phyloP scores from a whole-genome alignment of 2,797 vertebrate species.

The Falco biarmicus region DNA sequence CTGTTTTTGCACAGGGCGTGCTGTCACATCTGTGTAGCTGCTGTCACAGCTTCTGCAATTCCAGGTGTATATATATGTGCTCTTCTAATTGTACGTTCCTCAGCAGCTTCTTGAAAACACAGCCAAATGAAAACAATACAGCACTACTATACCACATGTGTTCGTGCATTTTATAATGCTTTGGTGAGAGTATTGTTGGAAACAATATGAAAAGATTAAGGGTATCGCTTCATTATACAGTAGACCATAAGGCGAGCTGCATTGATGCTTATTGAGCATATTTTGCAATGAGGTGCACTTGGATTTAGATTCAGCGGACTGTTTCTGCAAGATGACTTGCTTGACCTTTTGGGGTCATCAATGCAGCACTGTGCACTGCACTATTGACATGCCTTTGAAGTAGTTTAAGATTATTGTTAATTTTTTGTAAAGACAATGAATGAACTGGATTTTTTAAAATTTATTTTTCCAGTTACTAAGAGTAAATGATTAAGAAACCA shows the following conservation, averaged over 20 bases:
- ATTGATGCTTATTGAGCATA: neutral
- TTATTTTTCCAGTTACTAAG: neutral
- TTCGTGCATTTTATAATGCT: neutral
- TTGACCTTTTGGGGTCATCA: neutral
- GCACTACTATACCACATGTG: neutral
- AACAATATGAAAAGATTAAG: neutral
- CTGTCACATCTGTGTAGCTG: neutral
- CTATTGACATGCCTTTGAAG: neutral
- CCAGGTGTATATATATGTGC: neutral
- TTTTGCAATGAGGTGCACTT: neutral
- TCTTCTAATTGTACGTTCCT: neutral
- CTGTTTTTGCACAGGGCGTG: neutral
- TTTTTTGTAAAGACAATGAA: neutral
- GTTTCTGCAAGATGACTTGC: neutral
- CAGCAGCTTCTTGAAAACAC: neutral
- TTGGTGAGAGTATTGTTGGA: neutral
- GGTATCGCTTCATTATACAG: neutral
- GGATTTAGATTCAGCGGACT: neutral
- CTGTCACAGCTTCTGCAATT: constrained; percentile 22
- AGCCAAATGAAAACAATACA: neutral
- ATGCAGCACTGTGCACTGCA: neutral
- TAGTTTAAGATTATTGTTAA: neutral
- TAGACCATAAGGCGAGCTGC: neutral
- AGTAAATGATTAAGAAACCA: neutral
- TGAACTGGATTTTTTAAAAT: neutral